Base-by-base conservation (phyloP, 2,888 invertebrate genomes). In the Aphodius granarius region DNA sequence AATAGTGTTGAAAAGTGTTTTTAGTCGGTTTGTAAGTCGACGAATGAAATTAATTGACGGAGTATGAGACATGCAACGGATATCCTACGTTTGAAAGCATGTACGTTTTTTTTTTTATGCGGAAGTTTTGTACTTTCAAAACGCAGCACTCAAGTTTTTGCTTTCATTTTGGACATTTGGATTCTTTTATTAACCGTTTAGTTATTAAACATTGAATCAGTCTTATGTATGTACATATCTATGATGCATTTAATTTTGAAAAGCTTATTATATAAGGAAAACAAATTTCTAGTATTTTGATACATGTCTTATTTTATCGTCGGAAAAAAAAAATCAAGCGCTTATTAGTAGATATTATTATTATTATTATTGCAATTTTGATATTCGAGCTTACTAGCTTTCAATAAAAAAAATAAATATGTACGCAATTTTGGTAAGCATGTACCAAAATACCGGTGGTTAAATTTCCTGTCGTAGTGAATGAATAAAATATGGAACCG, bases 161-260 rank as follows among this genome's bases (percentile, higher is more conserved):
- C 21, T 68, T 73, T 66, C 64, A 22, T 75, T 62, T 81, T 81
- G 81, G 81, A 81, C 81, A 81, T 72, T 68, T 18, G 79, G 77
- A 70, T 71, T 68, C 13, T 71, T 43, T 65, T 20, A 64, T 73
- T 17, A 17, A 64, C 23, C 62, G 64, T 66, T 72, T 76, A 72
- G 70, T 76, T 77, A 73, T 18, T 76, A 63, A 68, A 76, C 73
- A 78, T 79, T 76, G 78, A 79, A 79, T 81, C 81, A 81, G 81
- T 81, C 81, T 81, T 81, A 80, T 81, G 79, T 81, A 81, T 80
- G 79, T 81, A 81, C 80, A 80, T 81, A 78, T 78, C 79, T 78
- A 79, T 76, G 74, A 77, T 77, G 76, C 77, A 70, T 72, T 76
- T 76, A 73, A 73, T 76, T 72, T 66, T 62, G 73, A 13, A 19